Base-by-base conservation (phyloP, 2,888 invertebrate genomes). In the Lydus trimaculatus region DNA sequence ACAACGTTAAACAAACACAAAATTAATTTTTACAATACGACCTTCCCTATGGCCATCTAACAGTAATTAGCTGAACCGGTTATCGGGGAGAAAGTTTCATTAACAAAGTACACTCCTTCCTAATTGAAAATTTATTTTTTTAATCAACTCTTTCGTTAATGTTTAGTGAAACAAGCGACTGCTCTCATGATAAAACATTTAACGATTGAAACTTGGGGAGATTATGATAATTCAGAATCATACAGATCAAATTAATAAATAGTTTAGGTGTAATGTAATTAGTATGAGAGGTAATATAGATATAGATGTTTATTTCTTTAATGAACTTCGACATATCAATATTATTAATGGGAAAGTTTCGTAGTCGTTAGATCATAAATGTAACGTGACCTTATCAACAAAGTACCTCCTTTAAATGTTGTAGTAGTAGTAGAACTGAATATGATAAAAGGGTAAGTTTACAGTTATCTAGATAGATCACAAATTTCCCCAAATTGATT, bases 61-160 rank as follows among this genome's bases (percentile, higher is more conserved):
- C 76, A 74, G 78, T 79, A 80, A 80, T 80, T 79, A 80, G 78
- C 76, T 73, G 77, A 78, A 78, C 77, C 71, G 67, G 75, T 72
- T 75, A 77, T 76, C 70, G 72, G 71, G 75, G 77, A 77, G 48
- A 78, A 79, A 79, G 75, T 80, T 81, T 80, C 81, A 80, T 81
- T 80, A 81, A 79, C 81, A 79, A 78, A 80, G 78, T 79, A 81
- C 81, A 81, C 80, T 80, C 48, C 76, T 75, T 77, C 78, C 80
- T 79, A 80, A 80, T 80, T 80, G 80, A 80, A 81, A 79, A 80
- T 80, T 79, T 78, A 79, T 80, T 79, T 80, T 81, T 81, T 81
- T 80, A 80, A 81, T 81, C 80, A 81, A 78, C 79, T 74, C 77
- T 74, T 65, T 72, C 69, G 74, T 70, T 74, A 75, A 75, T 73